Evolutionary conservation across 2,797 vertebrate species (phyloP), one percentile per base, ranked within the genome.

Genomic region (Podarcis lilfordi): DNA sequence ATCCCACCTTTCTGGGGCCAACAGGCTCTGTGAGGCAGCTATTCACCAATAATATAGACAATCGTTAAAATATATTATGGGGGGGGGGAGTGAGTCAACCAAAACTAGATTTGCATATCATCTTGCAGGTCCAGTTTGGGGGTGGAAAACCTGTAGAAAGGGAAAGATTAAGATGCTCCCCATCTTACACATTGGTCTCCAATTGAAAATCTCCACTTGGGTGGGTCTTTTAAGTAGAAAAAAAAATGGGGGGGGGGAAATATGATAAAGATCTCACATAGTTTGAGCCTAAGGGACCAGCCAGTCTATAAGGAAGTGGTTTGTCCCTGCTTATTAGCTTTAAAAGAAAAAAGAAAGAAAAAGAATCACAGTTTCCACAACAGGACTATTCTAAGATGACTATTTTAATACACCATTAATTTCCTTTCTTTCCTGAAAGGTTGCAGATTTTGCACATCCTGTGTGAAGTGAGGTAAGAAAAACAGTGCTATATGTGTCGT

Each of bases 401-500:
- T 76, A 43, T 91, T 91, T 79, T 55, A 91, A 92, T 93, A 84
- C 45, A 23, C 45, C 77, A 90, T 94, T 89, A 93, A 86, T 93
- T 93, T 89, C 71, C 84, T 74, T 5, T 94, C 91, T 80, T 92
- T 89, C 86, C 88, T 76, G 72, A 82, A 89, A 91, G 86, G 35
- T 55, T 76, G 40, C 50, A 76, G 27, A 86, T 84, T 88, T 92
- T 93, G 71, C n/a, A 84, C 75, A 80, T 93, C 91, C 89, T 86
- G 85, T 86, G 91, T 40, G 91, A 92, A 95, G 82, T 0, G 89
- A 93, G 37, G 37, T 79, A 88, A 88, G 94, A 92, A 94, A 86
- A 92, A 86, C 69, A 74, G 10, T 78, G 75, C 88, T 89, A 55
- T 35, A 64, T 29, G 69, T 80, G 32, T 50, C 55, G 23, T 29